phyloP scores from a whole-genome alignment of 2,113 vertebrate genomes.

The Eolophus roseicapilla region DNA sequence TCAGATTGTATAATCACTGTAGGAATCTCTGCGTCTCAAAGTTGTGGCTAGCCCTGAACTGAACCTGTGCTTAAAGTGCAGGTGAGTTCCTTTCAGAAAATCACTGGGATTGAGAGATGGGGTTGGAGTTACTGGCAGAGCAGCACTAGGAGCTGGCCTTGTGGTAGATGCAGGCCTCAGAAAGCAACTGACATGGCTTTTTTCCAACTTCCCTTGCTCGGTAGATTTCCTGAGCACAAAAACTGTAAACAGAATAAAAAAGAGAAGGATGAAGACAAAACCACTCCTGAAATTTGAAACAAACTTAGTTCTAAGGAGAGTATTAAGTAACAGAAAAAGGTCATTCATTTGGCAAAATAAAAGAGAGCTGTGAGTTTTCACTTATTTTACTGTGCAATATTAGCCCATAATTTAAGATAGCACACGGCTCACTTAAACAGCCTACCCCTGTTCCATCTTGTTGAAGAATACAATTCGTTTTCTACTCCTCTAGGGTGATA shows the following conservation, averaged over 20 bases:
- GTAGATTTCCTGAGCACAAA: background rate
- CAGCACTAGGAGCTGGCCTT: background rate
- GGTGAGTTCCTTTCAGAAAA: background rate
- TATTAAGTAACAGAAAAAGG: constrained; percentile 38
- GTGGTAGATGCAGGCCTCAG: fast-evolving
- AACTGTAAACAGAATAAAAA: background rate
- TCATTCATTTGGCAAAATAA: constrained; percentile 55
- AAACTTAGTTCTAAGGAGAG: constrained; percentile 47
- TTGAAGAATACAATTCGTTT: constrained; percentile 73
- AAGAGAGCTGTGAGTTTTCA: constrained; percentile 63
- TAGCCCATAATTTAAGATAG: constrained; percentile 73
- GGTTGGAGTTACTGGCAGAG: background rate
- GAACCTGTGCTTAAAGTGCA: background rate
- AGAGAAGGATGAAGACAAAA: background rate
- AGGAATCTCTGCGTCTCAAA: background rate
- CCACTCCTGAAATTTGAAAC: constrained; percentile 4
- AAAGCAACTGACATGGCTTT: background rate
- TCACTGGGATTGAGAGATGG: background rate
- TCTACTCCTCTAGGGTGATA: constrained; percentile 76
- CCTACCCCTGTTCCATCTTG: constrained; percentile 57
- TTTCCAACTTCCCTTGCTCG: background rate
- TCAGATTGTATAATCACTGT: background rate
- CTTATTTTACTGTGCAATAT: constrained; percentile 64
- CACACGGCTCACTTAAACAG: constrained; percentile 48
- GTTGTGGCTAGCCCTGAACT: background rate